These are phyloP conservation scores for Oryzias sinensis DNA, from an alignment of 2,797 vertebrate species.

Conservation along the genomic window DNA sequence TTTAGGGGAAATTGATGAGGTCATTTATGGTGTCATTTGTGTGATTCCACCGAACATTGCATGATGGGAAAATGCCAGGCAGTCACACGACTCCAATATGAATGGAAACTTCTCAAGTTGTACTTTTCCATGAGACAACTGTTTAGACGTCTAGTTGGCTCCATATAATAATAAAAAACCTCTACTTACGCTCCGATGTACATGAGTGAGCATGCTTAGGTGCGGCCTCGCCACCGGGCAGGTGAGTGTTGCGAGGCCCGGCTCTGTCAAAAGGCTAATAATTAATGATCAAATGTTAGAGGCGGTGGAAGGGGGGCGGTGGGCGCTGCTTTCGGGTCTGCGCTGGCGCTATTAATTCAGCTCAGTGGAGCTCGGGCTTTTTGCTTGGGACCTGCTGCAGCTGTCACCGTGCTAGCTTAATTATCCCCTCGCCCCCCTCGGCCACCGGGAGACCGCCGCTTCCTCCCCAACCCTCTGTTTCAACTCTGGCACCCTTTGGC, in stretches of 20 bases:
- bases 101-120: background rate
- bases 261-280: slow-evolving; percentile 87
- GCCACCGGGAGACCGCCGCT: slow-evolving; percentile 55
- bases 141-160: too few relatives aligned
- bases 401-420: slow-evolving; percentile 90
- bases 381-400: slow-evolving; percentile 87
- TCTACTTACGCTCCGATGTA: too few relatives aligned
- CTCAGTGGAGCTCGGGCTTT: slow-evolving; percentile 86
- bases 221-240: slow-evolving; percentile 78
- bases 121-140: background rate
- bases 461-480: background rate
- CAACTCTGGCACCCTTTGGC: slow-evolving; percentile 25
- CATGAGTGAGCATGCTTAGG: slow-evolving; percentile 41
- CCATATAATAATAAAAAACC: too few relatives aligned
- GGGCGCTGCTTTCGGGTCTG: slow-evolving; percentile 76
- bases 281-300: slow-evolving; percentile 95
- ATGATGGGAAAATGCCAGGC: slow-evolving; percentile 32
- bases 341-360: slow-evolving; percentile 92
- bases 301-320: slow-evolving; percentile 72
- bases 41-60: slow-evolving; percentile 49
- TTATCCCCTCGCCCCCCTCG: slow-evolving; percentile 83
- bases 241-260: slow-evolving; percentile 61
- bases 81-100: slow-evolving; percentile 3
- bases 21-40: slow-evolving; percentile 47
- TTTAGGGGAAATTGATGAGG: slow-evolving; percentile 33